Base-by-base conservation (phyloP, 2,888 invertebrate genomes). In the Dicycla oo region DNA sequence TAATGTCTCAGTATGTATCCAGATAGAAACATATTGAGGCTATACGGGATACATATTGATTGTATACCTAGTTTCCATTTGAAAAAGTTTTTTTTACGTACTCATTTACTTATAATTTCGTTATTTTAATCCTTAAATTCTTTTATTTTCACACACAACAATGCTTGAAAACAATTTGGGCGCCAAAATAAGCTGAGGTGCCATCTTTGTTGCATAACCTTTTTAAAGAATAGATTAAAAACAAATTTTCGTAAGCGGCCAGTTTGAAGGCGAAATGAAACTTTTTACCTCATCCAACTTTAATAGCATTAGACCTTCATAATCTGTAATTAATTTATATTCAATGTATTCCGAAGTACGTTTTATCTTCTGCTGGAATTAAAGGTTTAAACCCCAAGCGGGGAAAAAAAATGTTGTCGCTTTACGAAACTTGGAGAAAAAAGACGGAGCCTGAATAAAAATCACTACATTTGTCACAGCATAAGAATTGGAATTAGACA, bases 401-500 rank as follows among this genome's bases (percentile, higher is more conserved):
- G 49, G 69, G 26, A 63, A 78, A 82, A 87, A 86, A 85, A 85
- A 84, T 83, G 74, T 83, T 84, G 81, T 81, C 82, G 83, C 82
- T 86, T 83, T 78, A 61, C 65, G 69, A 77, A 88, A 88, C 85
- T 88, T 88, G 69, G 67, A 70, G 81, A 75, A 84, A 83, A 86
- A 87, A 86, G 83, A 92, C 93, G 91, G 76, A 79, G 87, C 69
- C 88, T 87, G 94, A 94, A 94, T 94, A 93, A 94, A 94, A 94
- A 95, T 94, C 93, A 93, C 92, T 92, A 95, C 94, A 94, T 95
- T 95, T 93, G 94, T 95, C 95, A 94, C 94, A 92, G 95, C 91
- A 93, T 93, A 93, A 94, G 94, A 95, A 95, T 95, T 93, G 94
- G 95, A 95, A 95, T 95, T 95, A 95, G 93, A 95, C 94, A 95